Conservation (phyloP, 1,140 invertebrate genomes). For the Lepidurus packardi region DNA sequence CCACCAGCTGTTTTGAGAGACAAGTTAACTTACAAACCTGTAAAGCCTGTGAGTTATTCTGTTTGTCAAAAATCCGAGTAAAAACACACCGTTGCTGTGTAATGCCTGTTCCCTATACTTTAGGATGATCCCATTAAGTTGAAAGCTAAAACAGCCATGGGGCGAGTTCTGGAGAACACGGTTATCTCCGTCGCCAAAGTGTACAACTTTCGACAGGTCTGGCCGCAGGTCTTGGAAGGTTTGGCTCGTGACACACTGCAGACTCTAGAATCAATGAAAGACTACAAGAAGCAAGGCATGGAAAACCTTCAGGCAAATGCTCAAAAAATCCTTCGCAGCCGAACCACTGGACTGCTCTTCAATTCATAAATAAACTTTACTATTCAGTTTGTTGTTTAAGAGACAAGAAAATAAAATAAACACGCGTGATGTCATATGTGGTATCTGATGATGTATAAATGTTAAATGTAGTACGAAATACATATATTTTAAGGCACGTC, state of each 20-base stretch:
- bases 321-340: neutral
- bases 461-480: neutral
- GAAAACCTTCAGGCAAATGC: neutral
- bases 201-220: neutral
- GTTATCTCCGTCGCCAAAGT: neutral
- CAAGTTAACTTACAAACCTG: conserved; percentile 1
- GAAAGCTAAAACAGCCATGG: neutral
- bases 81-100: neutral
- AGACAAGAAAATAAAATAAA: neutral
- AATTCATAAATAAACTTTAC: neutral
- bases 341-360: neutral
- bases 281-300: neutral
- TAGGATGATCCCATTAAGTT: neutral
- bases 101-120: neutral
- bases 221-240: neutral
- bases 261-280: neutral
- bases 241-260: neutral
- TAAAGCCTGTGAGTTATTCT: neutral
- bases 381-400: neutral
- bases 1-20: neutral
- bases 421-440: neutral
- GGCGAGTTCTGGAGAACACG: neutral
- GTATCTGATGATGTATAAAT: neutral
- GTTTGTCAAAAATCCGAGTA: neutral
- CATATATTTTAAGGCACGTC: conserved; percentile 19